Evolutionary conservation across 2,113 vertebrate species (phyloP).

Genomic region (Romanogobio albipinnatus): DNA sequence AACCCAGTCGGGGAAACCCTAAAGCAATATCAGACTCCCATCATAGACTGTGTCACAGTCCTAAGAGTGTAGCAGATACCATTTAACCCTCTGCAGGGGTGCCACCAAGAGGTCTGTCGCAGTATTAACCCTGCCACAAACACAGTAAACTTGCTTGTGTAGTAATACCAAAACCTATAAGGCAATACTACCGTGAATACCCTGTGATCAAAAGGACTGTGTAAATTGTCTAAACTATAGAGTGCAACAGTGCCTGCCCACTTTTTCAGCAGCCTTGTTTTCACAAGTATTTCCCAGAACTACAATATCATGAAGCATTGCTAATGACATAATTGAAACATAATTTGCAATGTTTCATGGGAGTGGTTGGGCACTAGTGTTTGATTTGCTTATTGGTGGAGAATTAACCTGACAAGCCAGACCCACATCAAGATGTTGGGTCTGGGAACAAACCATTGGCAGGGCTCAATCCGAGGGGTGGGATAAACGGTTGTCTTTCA

Average conservation of each 20-base stretch:
- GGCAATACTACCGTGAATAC: background rate
- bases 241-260: background rate
- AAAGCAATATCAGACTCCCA: background rate
- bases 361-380: background rate
- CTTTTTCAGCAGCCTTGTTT: background rate
- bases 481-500: too few species aligned
- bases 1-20: slow-evolving; percentile 51
- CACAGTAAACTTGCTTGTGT: background rate
- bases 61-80: background rate
- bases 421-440: too few species aligned
- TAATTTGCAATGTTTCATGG: background rate
- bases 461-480: too few species aligned
- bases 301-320: background rate
- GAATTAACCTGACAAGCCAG: background rate
- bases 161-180: background rate
- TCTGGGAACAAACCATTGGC: too few species aligned
- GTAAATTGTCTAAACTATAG: background rate
- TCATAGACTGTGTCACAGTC: background rate
- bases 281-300: background rate
- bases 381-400: background rate
- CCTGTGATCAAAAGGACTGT: background rate
- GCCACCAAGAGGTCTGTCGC: background rate
- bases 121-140: background rate
- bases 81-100: background rate
- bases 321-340: background rate